Evolutionary conservation across 1,140 invertebrate species (phyloP), one percentile per base, ranked within the genome.

Genomic region (Anastrepha obliqua): DNA sequence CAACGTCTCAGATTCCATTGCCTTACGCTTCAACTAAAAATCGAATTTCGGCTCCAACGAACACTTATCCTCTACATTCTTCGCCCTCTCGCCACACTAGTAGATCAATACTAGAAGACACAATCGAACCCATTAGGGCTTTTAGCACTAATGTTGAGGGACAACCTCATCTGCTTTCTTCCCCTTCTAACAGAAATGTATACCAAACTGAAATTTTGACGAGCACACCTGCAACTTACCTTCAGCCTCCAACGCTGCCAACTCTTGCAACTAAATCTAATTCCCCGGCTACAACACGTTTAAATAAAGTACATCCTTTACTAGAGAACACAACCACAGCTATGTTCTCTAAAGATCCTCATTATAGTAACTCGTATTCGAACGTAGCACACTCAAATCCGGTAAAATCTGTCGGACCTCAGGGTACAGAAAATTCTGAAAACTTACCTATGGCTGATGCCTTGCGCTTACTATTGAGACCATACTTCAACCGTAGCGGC

Each of bases 401-500:
- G 5, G 62, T 17, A 47, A 62, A 85, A 60, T 58, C 88, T n/a
- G n/a, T 44, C 7, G 81, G 86, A 15, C 20, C 39, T 5, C 20
- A 78, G 44, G 67, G 47, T 15, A 39, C 29, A 9, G n/a, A 47
- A 13, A 70, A 42, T 59, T 17, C 86, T 4, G 86, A 88, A 55
- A 8, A 90, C 55, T 17, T 86, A 58, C 89, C 91, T 4, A 88
- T 93, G 0, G 89, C 86, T 62, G 90, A 92, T 62, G 92, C 92
- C 3, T 64, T 93, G 5, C 91, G 90, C 6, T 74, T 92, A 0
- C 89, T 93, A 89, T 85, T 93, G 5, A 90, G 89, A 42, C 92
- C 92, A 15, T 93, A 93, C 67, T 89, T 91, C n/a, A 90, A 92
- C 88, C 90, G 90, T n/a, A 91, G 90, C 70, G 91, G 90, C 20